Evolutionary conservation across 2,797 vertebrate species (phyloP).

Genomic region (Tokudaia tokunoshimensis): DNA sequence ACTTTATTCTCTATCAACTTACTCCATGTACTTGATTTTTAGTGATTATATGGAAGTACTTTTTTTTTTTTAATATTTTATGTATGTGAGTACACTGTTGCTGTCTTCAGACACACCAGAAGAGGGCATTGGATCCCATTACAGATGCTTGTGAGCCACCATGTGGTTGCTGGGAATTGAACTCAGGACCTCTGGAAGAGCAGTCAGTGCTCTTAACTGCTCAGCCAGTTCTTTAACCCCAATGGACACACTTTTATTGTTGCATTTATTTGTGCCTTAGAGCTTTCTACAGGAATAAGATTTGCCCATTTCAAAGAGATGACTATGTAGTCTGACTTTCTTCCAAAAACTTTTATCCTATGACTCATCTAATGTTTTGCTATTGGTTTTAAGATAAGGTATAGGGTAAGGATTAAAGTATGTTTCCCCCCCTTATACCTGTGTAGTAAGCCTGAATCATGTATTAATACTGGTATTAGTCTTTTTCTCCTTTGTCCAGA

Average conservation of each 20-base stretch:
- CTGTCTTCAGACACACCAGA: neutral
- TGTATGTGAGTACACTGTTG: neutral
- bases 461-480: neutral
- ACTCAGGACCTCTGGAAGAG: neutral
- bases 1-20: neutral
- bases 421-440: neutral
- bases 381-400: neutral
- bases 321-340: neutral
- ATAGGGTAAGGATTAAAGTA: neutral
- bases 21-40: neutral
- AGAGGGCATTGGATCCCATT: neutral
- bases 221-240: no score
- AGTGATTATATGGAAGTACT: neutral
- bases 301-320: neutral
- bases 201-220: neutral
- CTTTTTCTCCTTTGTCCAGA: neutral
- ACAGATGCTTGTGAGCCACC: neutral
- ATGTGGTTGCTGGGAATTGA: neutral
- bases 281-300: neutral
- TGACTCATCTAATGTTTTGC: neutral
- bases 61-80: neutral
- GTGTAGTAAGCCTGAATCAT: neutral
- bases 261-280: neutral
- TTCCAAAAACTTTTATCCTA: neutral
- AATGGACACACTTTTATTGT: neutral